A percentile compares a stretch with the other conserved stretches of the same genome.
Evolutionary conservation across 1,140 invertebrate genomes (phyloP).

Genomic region (Lineus longissimus): DNA sequence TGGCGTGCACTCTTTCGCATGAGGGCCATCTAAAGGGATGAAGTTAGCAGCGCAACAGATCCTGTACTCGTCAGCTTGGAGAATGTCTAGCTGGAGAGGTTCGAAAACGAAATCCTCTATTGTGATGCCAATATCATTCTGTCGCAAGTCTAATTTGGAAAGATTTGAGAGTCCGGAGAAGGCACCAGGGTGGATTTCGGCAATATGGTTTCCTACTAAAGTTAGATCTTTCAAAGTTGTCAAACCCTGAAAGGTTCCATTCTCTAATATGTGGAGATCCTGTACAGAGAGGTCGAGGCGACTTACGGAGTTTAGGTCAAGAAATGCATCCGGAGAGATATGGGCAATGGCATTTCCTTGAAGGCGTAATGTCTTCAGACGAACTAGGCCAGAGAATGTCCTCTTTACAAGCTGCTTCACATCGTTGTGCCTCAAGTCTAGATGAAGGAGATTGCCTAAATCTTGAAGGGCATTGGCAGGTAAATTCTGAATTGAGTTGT

Average conservation of each 20-base stretch:
- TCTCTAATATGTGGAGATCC: neutral
- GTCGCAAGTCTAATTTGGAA: conserved; percentile 1
- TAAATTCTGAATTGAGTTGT: neutral
- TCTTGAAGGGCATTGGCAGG: neutral
- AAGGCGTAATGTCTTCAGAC: conserved; percentile 6
- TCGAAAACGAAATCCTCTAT: conserved; percentile 8
- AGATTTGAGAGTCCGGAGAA: conserved; percentile 7
- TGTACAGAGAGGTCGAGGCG: conserved; percentile 2
- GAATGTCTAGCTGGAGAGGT: neutral
- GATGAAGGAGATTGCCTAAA: neutral
- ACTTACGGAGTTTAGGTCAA: neutral
- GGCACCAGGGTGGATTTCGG: neutral
- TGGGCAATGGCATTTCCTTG: neutral
- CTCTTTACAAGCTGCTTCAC: neutral
- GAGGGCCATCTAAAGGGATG: neutral
- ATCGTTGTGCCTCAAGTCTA: conserved; percentile 1
- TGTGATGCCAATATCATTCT: conserved; percentile 12
- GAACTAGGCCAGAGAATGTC: conserved; percentile 12
- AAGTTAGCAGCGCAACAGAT: conserved; percentile 25
- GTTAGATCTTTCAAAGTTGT: conserved; percentile 1
- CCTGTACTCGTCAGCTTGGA: conserved; percentile 20
- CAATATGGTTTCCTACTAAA: conserved; percentile 10
- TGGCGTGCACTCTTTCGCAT: conserved; percentile 19
- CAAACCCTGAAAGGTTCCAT: conserved; percentile 3
- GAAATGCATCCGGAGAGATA: neutral